A percentile compares a stretch with the other conserved stretches of the same genome.
phyloP scores from a whole-genome alignment of 2,797 vertebrate genomes.

The Odontamblyopus lacepedii region DNA sequence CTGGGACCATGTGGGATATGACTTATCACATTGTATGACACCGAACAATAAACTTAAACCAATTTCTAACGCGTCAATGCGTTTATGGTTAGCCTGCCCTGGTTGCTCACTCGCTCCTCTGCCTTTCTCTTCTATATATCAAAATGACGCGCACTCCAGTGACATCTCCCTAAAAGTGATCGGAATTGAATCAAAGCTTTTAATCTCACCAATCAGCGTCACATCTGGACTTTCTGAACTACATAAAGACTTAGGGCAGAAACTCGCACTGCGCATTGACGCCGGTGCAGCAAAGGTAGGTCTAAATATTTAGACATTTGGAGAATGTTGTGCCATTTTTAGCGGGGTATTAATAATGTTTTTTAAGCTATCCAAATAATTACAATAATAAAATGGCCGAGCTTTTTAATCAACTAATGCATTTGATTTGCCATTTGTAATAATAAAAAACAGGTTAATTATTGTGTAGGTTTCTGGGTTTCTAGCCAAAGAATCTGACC shows the following conservation, averaged over 20 bases:
- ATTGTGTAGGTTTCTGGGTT: neutral
- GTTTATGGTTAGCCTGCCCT: conserved; percentile 69
- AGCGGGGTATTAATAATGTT: neutral
- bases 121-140: conserved; percentile 61
- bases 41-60: conserved; percentile 78
- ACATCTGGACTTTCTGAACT: conserved; percentile 60
- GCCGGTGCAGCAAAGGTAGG: neutral
- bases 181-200: conserved; percentile 76
- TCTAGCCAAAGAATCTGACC: neutral
- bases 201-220: conserved; percentile 74
- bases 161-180: conserved; percentile 72
- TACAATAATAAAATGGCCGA: neutral
- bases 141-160: conserved; percentile 63
- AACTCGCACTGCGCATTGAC: neutral
- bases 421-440: neutral
- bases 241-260: conserved; percentile 64
- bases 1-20: conserved; percentile 62
- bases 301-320: neutral
- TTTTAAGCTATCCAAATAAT: neutral
- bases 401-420: neutral
- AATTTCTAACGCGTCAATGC: conserved; percentile 75
- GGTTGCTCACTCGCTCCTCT: conserved; percentile 49
- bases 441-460: neutral
- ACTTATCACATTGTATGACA: conserved; percentile 77
- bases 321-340: neutral